Evolutionary conservation across 2,113 vertebrate genomes (phyloP).

Genomic region (Cyanistes caeruleus): DNA sequence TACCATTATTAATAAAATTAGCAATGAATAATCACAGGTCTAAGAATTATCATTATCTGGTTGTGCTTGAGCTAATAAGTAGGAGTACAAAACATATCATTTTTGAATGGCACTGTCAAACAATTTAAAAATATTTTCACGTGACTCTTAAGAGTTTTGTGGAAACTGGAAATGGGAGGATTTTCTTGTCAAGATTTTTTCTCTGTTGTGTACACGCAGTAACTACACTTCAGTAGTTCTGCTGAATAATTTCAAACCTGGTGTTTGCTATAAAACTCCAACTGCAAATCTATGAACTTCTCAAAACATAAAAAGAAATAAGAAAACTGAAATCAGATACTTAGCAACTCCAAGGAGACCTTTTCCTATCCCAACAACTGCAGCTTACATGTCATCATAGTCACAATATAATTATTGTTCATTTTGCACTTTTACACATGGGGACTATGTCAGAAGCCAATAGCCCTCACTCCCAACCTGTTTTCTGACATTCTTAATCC

Average conservation of each 20-base stretch:
- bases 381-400: background rate
- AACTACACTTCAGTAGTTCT: background rate
- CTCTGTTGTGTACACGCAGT: background rate
- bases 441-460: background rate
- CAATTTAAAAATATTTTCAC: background rate
- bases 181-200: background rate
- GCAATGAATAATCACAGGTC: background rate
- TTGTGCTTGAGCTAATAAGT: background rate
- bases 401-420: background rate
- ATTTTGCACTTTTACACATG: background rate
- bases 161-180: background rate
- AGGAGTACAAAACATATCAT: background rate
- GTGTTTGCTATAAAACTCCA: background rate
- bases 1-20: background rate
- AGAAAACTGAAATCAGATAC: background rate
- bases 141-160: background rate
- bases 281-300: background rate
- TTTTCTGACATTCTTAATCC: background rate
- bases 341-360: background rate
- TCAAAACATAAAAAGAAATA: background rate
- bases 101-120: background rate
- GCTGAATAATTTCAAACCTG: background rate
- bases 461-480: background rate
- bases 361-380: background rate
- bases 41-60: background rate